Conservation (phyloP, 2,113 vertebrate species). For the Scopus umbretta region DNA sequence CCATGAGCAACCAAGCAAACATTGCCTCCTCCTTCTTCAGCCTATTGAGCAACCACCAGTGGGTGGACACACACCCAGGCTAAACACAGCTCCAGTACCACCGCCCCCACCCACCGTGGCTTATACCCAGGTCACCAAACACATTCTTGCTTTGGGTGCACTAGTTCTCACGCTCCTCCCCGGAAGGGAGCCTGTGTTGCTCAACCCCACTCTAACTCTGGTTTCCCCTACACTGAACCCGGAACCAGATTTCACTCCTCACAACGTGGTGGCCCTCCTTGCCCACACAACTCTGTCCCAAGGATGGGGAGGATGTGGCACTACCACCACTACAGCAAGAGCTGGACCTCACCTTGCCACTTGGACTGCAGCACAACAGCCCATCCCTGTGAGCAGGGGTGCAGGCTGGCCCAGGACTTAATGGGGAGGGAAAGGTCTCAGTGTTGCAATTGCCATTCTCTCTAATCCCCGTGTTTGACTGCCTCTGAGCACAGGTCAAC, state of each 20-base stretch:
- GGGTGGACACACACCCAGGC: conserved; percentile 61
- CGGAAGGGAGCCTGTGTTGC: background rate
- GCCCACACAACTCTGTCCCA: background rate
- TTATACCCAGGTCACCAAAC: conserved; percentile 11
- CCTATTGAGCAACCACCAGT: conserved; percentile 46
- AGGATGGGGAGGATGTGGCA: accelerated
- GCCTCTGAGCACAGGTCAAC: background rate
- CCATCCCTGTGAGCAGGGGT: accelerated
- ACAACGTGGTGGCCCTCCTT: background rate
- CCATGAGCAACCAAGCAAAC: background rate
- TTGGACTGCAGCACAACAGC: background rate
- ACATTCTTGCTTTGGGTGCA: conserved; percentile 37
- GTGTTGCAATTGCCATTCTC: background rate
- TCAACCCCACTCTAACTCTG: background rate
- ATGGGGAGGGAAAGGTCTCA: background rate
- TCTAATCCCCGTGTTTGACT: background rate
- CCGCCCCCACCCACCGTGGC: background rate
- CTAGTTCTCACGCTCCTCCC: conserved; percentile 42
- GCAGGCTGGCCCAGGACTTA: background rate
- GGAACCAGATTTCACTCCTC: background rate
- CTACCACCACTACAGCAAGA: accelerated
- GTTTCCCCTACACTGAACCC: background rate
- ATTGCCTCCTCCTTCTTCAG: background rate
- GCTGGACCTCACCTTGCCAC: background rate
- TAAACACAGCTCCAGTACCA: conserved; percentile 24